These are phyloP conservation scores for Eleginops maclovinus DNA, from an alignment of 2,113 vertebrate genomes.

Conservation along the genomic window DNA sequence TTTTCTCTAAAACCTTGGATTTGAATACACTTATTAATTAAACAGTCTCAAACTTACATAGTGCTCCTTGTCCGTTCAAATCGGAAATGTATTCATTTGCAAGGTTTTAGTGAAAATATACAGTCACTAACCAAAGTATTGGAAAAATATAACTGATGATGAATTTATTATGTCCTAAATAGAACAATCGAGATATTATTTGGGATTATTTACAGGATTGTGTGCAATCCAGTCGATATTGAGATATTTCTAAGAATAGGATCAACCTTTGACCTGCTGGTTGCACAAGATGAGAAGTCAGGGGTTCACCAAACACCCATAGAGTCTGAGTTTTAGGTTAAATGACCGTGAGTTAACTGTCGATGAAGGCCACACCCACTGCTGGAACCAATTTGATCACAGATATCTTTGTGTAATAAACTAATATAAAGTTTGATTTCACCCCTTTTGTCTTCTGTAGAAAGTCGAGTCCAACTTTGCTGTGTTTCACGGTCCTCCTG, in stretches of 20 bases:
- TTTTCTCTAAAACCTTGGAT: too few relatives aligned
- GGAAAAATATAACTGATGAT: neutral
- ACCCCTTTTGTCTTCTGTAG: conserved; percentile 32
- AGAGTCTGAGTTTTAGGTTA: too few relatives aligned
- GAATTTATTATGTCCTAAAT: neutral
- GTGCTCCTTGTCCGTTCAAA: too few relatives aligned
- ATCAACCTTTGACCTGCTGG: too few relatives aligned
- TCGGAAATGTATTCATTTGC: too few relatives aligned
- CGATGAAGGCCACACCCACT: neutral
- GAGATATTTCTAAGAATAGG: neutral
- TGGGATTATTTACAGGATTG: neutral
- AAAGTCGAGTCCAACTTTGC: conserved; percentile 39
- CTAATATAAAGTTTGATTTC: neutral
- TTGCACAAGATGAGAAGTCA: too few relatives aligned
- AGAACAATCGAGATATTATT: neutral
- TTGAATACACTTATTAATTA: too few relatives aligned
- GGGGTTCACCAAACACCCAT: too few relatives aligned
- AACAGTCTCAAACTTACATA: too few relatives aligned
- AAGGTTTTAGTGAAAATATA: neutral
- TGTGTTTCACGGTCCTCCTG: conserved; percentile 43
- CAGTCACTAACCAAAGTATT: neutral
- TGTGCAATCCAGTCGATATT: neutral
- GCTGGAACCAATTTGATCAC: neutral
- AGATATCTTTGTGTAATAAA: neutral
- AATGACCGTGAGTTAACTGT: neutral